These are phyloP conservation scores for Oryzias sinensis DNA, from an alignment of 2,797 vertebrate species.

Conservation along the genomic window DNA sequence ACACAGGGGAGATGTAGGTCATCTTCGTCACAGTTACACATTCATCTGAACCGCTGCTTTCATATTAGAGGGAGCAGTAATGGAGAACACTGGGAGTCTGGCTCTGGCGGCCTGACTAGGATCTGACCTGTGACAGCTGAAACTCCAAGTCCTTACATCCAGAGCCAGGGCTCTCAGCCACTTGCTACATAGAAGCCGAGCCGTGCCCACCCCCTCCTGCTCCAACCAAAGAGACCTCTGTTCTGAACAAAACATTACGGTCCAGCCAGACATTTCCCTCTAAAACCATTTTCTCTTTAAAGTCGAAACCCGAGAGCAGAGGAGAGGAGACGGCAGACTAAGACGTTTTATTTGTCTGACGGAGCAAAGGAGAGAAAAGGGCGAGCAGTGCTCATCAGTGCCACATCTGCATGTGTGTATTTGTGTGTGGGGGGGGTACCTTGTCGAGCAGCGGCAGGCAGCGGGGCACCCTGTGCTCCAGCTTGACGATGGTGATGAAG, in stretches of 20 bases:
- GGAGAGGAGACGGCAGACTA: constrained; percentile 38
- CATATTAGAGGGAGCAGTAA: constrained; percentile 69
- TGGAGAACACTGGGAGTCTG: constrained; percentile 61
- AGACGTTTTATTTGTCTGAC: constrained; percentile 35
- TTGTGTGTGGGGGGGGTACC: constrained; percentile 70
- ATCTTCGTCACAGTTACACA: constrained; percentile 49
- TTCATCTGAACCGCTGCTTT: constrained; percentile 60
- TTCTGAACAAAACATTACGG: constrained; percentile 59
- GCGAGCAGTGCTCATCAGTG: too few relatives aligned
- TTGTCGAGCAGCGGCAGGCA: constrained; percentile 91
- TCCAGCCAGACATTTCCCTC: constrained; percentile 63
- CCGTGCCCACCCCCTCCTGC: constrained; percentile 51
- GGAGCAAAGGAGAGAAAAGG: background rate
- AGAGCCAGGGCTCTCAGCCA: constrained; percentile 71
- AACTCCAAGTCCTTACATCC: constrained; percentile 67
- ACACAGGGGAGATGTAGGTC: constrained; percentile 65
- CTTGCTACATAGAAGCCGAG: constrained; percentile 65
- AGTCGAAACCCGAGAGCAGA: constrained; percentile 53
- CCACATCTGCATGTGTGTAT: background rate
- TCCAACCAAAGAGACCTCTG: constrained; percentile 58
- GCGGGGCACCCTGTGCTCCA: constrained; percentile 86
- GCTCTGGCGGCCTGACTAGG: constrained; percentile 60
- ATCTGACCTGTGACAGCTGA: constrained; percentile 74
- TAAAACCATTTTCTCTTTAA: constrained; percentile 51
- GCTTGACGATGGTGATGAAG: constrained; percentile 96